Conservation (phyloP, 2,797 vertebrate genomes). For the Eupleurogrammus muticus region DNA sequence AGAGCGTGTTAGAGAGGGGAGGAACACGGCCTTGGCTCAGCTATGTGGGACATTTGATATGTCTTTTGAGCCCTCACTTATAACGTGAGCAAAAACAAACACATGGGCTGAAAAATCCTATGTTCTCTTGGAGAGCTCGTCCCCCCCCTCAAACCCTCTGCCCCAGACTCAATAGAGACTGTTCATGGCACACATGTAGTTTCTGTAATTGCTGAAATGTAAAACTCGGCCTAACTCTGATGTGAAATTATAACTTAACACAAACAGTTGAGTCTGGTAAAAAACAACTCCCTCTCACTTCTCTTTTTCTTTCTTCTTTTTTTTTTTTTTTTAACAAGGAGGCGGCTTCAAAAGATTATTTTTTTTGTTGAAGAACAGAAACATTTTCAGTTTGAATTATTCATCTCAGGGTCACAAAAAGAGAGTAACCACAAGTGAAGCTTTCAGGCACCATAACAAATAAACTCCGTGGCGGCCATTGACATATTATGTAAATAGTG, state of each 20-base stretch:
- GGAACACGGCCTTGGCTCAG: slow-evolving; percentile 82
- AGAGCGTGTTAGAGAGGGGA: slow-evolving; percentile 78
- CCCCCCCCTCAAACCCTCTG: slow-evolving; percentile 43
- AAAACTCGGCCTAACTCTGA: slow-evolving; percentile 77
- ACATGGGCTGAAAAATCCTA: slow-evolving; percentile 81
- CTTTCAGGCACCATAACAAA: slow-evolving; percentile 80
- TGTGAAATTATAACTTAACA: slow-evolving; percentile 84
- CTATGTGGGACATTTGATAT: slow-evolving; percentile 84
- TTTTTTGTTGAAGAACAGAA: slow-evolving; percentile 66
- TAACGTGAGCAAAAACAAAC: slow-evolving; percentile 87
- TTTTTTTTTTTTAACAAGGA: slow-evolving; percentile 46
- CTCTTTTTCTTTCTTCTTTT: slow-evolving; percentile 51
- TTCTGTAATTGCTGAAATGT: slow-evolving; percentile 85
- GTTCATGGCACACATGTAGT: slow-evolving; percentile 81
- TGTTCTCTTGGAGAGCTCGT: slow-evolving; percentile 75
- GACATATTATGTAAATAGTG: slow-evolving; percentile 81
- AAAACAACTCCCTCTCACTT: slow-evolving; percentile 75
- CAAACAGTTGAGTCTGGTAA: slow-evolving; percentile 78
- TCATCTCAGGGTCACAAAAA: slow-evolving; percentile 70
- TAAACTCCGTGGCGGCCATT: slow-evolving; percentile 74
- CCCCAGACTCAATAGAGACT: slow-evolving; percentile 82
- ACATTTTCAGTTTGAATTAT: slow-evolving; percentile 80
- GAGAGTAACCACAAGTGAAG: slow-evolving; percentile 78
- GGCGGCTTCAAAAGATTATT: slow-evolving; percentile 63
- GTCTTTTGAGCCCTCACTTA: slow-evolving; percentile 85